phyloP scores from a whole-genome alignment of 2,888 invertebrate species.

The Busseola fusca region DNA sequence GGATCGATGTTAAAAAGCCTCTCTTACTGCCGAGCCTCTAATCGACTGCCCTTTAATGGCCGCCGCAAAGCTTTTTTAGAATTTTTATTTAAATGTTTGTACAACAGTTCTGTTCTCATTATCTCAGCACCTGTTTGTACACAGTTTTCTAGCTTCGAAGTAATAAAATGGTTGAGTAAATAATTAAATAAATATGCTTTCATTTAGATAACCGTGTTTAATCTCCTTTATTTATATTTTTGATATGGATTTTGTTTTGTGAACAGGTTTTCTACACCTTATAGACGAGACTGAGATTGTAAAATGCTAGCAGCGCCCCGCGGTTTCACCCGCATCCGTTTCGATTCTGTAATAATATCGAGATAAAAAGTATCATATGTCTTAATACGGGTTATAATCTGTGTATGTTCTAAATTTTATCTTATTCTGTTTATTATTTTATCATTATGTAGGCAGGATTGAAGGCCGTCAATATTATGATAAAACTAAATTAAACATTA shows the following conservation, averaged over 20 bases:
- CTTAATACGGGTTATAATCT: too few relatives aligned
- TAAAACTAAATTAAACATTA: neutral
- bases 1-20: conserved; percentile 82
- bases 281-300: neutral
- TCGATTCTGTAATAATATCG: too few relatives aligned
- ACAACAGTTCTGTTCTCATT: conserved; percentile 57
- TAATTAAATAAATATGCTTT: conserved; percentile 48
- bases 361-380: too few relatives aligned
- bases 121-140: conserved; percentile 59
- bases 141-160: conserved; percentile 45
- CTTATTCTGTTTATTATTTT: too few relatives aligned
- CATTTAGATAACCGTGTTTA: conserved; percentile 34
- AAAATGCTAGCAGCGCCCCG: neutral
- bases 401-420: too few relatives aligned
- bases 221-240: conserved; percentile 26
- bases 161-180: conserved; percentile 46
- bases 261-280: conserved; percentile 3
- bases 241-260: conserved; percentile 4
- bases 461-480: too few relatives aligned
- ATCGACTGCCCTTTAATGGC: conserved; percentile 77
- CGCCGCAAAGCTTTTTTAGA: conserved; percentile 73
- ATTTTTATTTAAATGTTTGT: conserved; percentile 69
- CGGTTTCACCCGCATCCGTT: too few relatives aligned
- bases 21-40: conserved; percentile 78
- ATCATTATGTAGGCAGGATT: too few relatives aligned